phyloP scores from a whole-genome alignment of 2,888 invertebrate species.

The Chalcosyrphus nemorum region DNA sequence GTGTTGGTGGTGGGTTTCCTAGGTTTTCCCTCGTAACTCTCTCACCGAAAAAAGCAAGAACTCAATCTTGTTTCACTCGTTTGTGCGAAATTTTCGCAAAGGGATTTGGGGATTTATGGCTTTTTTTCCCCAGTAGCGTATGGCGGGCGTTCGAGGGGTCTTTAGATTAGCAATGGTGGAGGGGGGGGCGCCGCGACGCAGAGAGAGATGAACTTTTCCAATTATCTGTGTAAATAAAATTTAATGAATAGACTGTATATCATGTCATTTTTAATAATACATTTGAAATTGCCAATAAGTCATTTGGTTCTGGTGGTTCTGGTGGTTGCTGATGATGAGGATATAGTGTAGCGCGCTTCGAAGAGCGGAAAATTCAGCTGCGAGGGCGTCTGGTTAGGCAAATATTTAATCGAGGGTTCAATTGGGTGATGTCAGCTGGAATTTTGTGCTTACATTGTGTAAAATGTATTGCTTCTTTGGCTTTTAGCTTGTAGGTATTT shows the following conservation, averaged over 20 bases:
- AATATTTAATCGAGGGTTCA: conserved; percentile 45
- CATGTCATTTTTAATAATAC: conserved; percentile 72
- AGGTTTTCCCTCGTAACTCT: conserved; percentile 29
- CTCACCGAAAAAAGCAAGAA: conserved; percentile 23
- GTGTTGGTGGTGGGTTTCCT: conserved; percentile 25
- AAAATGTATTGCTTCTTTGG: background rate
- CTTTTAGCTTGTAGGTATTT: no score
- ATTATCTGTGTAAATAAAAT: conserved; percentile 73
- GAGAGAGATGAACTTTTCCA: conserved; percentile 69
- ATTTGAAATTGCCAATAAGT: conserved; percentile 71
- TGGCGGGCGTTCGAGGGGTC: background rate
- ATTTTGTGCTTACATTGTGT: conserved; percentile 21
- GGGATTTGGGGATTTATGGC: conserved; percentile 71
- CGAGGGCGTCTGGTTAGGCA: conserved; percentile 27
- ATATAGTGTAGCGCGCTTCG: background rate
- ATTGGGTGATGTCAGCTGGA: conserved; percentile 44
- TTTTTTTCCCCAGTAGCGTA: conserved; percentile 21
- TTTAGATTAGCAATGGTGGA: conserved; percentile 32
- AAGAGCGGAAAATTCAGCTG: conserved; percentile 5
- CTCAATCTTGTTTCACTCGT: conserved; percentile 61
- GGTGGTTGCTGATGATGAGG: background rate
- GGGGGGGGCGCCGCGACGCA: background rate
- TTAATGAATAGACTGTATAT: conserved; percentile 72
- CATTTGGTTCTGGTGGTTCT: conserved; percentile 28
- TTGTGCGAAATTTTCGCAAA: conserved; percentile 66